These are phyloP conservation scores for Paraplagusia blochii DNA, from an alignment of 2,113 vertebrate species.

Conservation along the genomic window DNA sequence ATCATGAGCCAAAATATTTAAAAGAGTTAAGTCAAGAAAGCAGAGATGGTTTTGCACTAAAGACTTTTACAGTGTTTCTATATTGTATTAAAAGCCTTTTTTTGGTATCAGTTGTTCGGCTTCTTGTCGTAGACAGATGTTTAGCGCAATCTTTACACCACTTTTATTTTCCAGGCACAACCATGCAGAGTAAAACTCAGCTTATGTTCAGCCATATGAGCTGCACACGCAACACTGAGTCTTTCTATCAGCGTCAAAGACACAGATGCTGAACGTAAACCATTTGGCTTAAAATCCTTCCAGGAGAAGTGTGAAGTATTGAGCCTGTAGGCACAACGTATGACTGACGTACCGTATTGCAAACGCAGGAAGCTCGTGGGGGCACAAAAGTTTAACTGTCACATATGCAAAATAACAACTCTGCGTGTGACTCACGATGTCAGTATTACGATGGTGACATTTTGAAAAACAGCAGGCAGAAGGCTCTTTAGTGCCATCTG, in stretches of 20 bases:
- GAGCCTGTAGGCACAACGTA: no score
- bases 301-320: no score
- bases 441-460: not conserved
- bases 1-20: no score
- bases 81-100: no score
- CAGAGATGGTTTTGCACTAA: no score
- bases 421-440: not conserved
- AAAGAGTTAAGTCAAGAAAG: no score
- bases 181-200: not conserved
- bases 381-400: not conserved
- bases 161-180: no score
- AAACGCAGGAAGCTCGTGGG: not conserved
- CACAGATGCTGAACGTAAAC: not conserved
- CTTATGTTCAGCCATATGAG: conserved; percentile 13
- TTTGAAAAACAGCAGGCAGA: conserved; percentile 29
- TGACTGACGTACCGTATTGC: not conserved
- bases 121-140: no score
- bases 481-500: conserved; percentile 41
- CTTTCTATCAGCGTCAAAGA: conserved; percentile 1
- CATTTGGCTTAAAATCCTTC: no score
- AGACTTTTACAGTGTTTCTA: no score
- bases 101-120: no score
- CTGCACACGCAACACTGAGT: not conserved
- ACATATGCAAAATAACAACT: conserved; percentile 32
- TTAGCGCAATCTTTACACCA: no score